Conservation (phyloP, 2,888 invertebrate species). For the Eremobia ochroleuca region DNA sequence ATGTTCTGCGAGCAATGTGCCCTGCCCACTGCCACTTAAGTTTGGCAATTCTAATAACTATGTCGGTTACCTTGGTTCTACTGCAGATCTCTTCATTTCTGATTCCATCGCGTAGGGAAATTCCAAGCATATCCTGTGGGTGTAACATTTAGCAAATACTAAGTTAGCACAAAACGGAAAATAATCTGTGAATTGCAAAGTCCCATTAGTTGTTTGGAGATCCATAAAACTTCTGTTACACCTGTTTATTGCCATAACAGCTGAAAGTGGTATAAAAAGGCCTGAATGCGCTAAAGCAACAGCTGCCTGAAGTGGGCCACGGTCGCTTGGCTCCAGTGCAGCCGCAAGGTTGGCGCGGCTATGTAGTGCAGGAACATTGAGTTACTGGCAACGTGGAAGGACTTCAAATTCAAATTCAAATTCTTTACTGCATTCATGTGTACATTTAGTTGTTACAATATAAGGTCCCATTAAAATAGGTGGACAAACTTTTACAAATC, state of each 20-base stretch:
- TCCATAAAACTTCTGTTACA: constrained; percentile 17
- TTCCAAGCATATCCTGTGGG: not conserved
- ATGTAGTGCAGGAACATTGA: not conserved
- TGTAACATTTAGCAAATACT: not conserved
- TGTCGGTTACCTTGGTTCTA: no score
- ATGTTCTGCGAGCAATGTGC: no score
- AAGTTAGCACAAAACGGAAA: not conserved
- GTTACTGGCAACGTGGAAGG: not conserved
- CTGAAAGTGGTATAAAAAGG: constrained; percentile 54
- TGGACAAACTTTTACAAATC: no score
- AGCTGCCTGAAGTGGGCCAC: constrained; percentile 64
- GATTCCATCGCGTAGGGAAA: no score
- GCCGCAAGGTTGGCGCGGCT: constrained; percentile 32
- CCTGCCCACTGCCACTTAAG: no score
- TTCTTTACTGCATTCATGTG: no score
- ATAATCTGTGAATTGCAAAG: no score
- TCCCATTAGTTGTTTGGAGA: not conserved
- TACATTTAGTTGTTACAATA: no score
- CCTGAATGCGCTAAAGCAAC: constrained; percentile 59
- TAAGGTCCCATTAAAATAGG: no score
- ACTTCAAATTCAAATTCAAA: no score
- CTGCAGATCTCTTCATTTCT: no score
- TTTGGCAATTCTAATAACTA: no score
- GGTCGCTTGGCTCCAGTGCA: constrained; percentile 52
- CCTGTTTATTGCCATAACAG: constrained; percentile 40